Evolutionary conservation across 2,797 vertebrate genomes (phyloP), one percentile per base, ranked within the genome.

Genomic region (Aplochiton taeniatus): DNA sequence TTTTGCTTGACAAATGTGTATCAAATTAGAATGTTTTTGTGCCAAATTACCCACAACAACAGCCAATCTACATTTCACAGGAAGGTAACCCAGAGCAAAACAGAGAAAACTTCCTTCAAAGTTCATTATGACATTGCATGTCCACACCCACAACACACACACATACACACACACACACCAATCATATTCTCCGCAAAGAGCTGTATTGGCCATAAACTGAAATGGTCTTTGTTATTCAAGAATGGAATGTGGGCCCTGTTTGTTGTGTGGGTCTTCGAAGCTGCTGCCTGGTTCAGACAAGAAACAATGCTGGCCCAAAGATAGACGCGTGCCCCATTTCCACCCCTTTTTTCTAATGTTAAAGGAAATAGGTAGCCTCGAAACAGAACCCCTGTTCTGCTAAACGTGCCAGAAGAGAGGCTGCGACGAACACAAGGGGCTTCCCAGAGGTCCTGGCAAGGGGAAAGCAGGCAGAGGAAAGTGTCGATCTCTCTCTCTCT

Each of bases 131-230:
- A 31, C 31, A 2, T 31, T 2, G 31, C 31, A 31, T 6, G 31
- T 31, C 31, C 63, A 57, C 44, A 56, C 9, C 13, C 42, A 49
- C 47, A 58, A 52, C 47, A 46, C n/a, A 17, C 19, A 16, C 16
- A 45, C 45, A 58, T 52, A 48, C 65, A 59, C 14, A 59, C 47
- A 63, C 52, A 61, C 53, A 72, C 16, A 61, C 44, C n/a, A n/a
- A n/a, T n/a, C n/a, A n/a, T n/a, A n/a, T n/a, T n/a, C n/a, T n/a
- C n/a, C n/a, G n/a, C n/a, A n/a, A n/a, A n/a, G n/a, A n/a, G n/a
- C n/a, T n/a, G n/a, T n/a, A n/a, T n/a, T n/a, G n/a, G n/a, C n/a
- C n/a, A n/a, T n/a, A n/a, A n/a, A n/a, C n/a, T n/a, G n/a, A n/a
- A n/a, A n/a, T n/a, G n/a, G n/a, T n/a, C n/a, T n/a, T n/a, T n/a